Conservation (phyloP, 2,113 vertebrate genomes). For the Brachyhypopomus gauderio region DNA sequence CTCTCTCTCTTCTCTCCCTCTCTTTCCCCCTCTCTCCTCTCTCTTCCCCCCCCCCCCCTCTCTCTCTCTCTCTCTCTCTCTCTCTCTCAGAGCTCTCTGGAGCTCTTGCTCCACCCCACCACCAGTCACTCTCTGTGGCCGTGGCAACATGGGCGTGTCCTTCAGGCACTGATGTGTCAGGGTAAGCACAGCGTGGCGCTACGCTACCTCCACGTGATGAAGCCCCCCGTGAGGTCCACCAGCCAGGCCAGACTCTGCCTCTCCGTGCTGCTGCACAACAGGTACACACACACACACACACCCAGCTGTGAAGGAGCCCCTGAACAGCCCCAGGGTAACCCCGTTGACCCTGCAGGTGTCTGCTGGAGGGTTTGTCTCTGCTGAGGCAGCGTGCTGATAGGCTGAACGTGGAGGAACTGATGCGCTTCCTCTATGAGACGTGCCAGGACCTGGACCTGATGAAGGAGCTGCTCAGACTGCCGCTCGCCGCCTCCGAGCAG, state of each 20-base stretch:
- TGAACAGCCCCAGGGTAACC: too few species aligned
- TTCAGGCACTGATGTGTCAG: slow-evolving; percentile 89
- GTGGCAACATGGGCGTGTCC: slow-evolving; percentile 88
- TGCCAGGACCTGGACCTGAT: slow-evolving; percentile 90
- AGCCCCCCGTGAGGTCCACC: slow-evolving; percentile 76
- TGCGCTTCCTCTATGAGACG: slow-evolving; percentile 82
- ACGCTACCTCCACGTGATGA: slow-evolving; percentile 85
- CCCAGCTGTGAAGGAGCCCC: too few species aligned
- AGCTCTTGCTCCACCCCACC: slow-evolving; percentile 88
- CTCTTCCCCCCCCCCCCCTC: slow-evolving; percentile 87
- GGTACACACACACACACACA: slow-evolving; percentile 69
- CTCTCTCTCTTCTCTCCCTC: slow-evolving; percentile 22
- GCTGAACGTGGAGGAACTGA: slow-evolving; percentile 80
- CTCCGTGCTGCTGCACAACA: slow-evolving; percentile 88
- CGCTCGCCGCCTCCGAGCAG: slow-evolving; percentile 84
- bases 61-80: background rate
- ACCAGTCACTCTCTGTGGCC: slow-evolving; percentile 78
- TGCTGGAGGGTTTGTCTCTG: slow-evolving; percentile 88
- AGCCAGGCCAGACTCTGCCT: slow-evolving; percentile 83
- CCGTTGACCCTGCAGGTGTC: slow-evolving; percentile 70
- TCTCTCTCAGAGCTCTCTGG: slow-evolving; percentile 81
- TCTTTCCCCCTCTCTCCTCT: slow-evolving; percentile 63
- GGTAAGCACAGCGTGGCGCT: slow-evolving; percentile 84
- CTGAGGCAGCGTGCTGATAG: slow-evolving; percentile 80
- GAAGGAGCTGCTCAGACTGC: slow-evolving; percentile 90